Conservation (phyloP, 2,888 invertebrate species). For the Caradrina kadenii region DNA sequence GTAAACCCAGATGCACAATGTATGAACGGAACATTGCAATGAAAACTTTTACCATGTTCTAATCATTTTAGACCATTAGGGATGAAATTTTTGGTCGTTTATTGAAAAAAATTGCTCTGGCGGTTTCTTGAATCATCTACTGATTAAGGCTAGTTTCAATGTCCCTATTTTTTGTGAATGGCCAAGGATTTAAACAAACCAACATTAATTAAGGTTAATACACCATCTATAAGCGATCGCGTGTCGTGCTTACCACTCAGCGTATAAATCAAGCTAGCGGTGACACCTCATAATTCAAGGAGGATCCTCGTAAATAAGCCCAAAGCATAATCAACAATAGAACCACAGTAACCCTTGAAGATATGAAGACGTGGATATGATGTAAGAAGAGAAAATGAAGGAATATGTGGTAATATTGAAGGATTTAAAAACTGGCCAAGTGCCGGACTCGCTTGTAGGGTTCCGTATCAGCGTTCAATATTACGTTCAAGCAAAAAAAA, state of each 20-base stretch:
- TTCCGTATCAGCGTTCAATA: too few species aligned
- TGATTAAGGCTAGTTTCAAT: too few species aligned
- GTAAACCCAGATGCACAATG: too few species aligned
- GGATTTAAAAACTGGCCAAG: slow-evolving; percentile 22
- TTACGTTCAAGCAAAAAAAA: too few species aligned
- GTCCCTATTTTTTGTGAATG: not conserved
- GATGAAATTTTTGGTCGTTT: too few species aligned
- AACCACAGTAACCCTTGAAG: slow-evolving; percentile 55
- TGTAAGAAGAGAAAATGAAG: slow-evolving; percentile 37
- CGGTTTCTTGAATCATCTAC: too few species aligned
- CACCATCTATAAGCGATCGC: slow-evolving; percentile 39
- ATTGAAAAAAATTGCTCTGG: too few species aligned
- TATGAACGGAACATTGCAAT: too few species aligned
- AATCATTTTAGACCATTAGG: too few species aligned
- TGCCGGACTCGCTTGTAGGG: too few species aligned
- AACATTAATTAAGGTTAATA: slow-evolving; percentile 48
- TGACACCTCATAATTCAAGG: slow-evolving; percentile 65
- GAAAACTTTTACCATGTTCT: too few species aligned
- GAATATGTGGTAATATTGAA: slow-evolving; percentile 36
- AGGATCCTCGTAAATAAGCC: slow-evolving; percentile 59
- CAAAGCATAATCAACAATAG: slow-evolving; percentile 66
- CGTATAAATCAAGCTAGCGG: slow-evolving; percentile 58
- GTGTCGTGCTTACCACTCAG: slow-evolving; percentile 40
- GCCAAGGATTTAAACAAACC: not conserved
- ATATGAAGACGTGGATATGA: slow-evolving; percentile 44